A percentile compares a stretch with the other conserved stretches of the same genome.
These are phyloP conservation scores for Mirounga angustirostris DNA, from an alignment of 2,113 vertebrate genomes.

Conservation along the genomic window DNA sequence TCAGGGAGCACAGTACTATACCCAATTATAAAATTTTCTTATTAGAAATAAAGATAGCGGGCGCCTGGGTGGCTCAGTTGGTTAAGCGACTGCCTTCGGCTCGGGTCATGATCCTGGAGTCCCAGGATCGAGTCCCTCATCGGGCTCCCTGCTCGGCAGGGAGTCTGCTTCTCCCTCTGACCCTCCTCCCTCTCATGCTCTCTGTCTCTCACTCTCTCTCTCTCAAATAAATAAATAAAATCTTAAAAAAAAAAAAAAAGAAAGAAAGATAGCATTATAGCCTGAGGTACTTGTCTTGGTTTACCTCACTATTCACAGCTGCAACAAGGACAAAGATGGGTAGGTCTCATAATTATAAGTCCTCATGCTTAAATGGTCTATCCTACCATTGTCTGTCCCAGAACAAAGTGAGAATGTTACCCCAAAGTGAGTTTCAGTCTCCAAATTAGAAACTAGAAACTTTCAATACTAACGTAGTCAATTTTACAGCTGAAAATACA, in stretches of 20 bases:
- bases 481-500: conserved; percentile 16
- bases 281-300: neutral
- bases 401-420: neutral
- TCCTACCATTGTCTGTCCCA: neutral
- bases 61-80: too few relatives aligned
- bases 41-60: too few relatives aligned
- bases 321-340: neutral
- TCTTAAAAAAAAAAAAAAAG: neutral
- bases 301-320: neutral
- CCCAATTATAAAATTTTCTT: neutral
- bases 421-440: neutral
- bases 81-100: too few relatives aligned
- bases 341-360: neutral
- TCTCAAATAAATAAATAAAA: too few relatives aligned
- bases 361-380: neutral
- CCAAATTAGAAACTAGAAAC: neutral
- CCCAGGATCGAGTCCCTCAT: too few relatives aligned
- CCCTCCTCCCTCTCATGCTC: too few relatives aligned
- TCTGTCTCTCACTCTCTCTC: too few relatives aligned
- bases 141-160: too few relatives aligned
- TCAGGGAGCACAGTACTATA: neutral
- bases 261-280: neutral
- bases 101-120: too few relatives aligned
- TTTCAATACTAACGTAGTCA: neutral
- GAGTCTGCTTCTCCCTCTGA: too few relatives aligned